Conservation (phyloP, 1,140 invertebrate genomes). For the Harlomillsia oculata region DNA sequence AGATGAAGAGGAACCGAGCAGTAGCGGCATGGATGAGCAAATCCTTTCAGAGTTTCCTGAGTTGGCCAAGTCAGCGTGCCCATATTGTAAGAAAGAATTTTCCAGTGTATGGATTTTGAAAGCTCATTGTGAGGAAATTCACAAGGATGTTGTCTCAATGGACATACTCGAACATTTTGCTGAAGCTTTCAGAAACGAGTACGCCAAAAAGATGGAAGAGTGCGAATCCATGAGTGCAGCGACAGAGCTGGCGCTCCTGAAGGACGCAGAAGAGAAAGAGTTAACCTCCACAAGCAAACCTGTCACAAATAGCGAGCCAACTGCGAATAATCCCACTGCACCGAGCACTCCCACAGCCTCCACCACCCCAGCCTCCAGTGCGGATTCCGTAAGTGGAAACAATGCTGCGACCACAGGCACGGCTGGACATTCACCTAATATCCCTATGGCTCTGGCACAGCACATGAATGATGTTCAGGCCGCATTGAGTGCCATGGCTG, state of each 20-base stretch:
- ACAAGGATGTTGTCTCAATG: constrained; percentile 77
- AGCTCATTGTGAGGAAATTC: constrained; percentile 89
- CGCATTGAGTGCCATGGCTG: constrained; percentile 70
- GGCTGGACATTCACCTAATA: constrained; percentile 38
- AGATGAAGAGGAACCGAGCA: constrained; percentile 39
- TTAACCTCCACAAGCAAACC: constrained; percentile 24
- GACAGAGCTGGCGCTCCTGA: constrained; percentile 1
- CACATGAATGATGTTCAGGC: constrained; percentile 73
- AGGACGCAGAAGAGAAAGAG: constrained; percentile 7
- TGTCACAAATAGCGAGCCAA: constrained; percentile 35
- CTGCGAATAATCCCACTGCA: constrained; percentile 44
- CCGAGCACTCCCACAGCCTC: constrained; percentile 50
- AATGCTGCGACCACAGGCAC: constrained; percentile 38
- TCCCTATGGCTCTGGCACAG: constrained; percentile 36
- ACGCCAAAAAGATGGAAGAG: constrained; percentile 66
- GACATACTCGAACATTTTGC: constrained; percentile 84
- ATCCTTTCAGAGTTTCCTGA: constrained; percentile 53
- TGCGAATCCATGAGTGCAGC: constrained; percentile 14
- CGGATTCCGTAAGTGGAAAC: constrained; percentile 45
- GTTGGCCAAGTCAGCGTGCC: constrained; percentile 65
- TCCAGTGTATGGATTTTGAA: constrained; percentile 92
- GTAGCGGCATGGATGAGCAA: constrained; percentile 42
- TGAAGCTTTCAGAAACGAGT: constrained; percentile 75
- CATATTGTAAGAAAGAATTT: constrained; percentile 84
- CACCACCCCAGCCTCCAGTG: constrained; percentile 53